Conservation (phyloP, 2,113 vertebrate species). For the Rhinichthys klamathensis region DNA sequence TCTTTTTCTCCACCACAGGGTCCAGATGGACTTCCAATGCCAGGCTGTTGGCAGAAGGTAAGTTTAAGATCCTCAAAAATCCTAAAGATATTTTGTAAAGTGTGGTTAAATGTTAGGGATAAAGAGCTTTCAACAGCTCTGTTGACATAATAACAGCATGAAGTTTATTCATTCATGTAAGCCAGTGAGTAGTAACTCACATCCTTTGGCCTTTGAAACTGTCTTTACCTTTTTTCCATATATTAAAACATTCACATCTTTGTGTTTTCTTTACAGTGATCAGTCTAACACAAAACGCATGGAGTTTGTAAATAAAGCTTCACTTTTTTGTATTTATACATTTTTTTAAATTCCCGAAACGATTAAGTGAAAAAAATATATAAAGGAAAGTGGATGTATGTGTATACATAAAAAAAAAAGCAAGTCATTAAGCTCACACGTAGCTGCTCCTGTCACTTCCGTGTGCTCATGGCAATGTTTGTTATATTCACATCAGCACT, state of each 20-base stretch:
- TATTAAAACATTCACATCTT: constrained; percentile 54
- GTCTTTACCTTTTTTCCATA: constrained; percentile 27
- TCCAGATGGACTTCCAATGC: constrained; percentile 98
- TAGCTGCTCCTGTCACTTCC: constrained; percentile 81
- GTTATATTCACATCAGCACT: constrained; percentile 63
- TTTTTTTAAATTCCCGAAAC: constrained; percentile 66
- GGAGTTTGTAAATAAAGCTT: constrained; percentile 97
- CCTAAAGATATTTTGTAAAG: not conserved
- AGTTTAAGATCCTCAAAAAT: constrained; percentile 48
- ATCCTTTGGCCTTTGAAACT: constrained; percentile 28
- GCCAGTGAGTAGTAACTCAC: constrained; percentile 18
- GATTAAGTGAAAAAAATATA: constrained; percentile 64
- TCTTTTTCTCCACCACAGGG: constrained; percentile 77
- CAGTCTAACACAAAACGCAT: constrained; percentile 93
- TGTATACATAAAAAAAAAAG: constrained; percentile 29
- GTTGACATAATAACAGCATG: constrained; percentile 39
- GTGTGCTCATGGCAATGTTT: constrained; percentile 58
- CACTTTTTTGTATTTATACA: constrained; percentile 95
- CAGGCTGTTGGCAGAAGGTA: constrained; percentile 99
- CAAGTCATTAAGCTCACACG: constrained; percentile 80
- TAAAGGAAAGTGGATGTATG: constrained; percentile 69
- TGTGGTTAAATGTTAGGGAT: not conserved
- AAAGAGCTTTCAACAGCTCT: not conserved
- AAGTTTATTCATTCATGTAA: constrained; percentile 24
- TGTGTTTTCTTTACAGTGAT: constrained; percentile 90